These are phyloP conservation scores for Pangasius sanitwongsei DNA, from an alignment of 2,797 vertebrate species.

Conservation along the genomic window DNA sequence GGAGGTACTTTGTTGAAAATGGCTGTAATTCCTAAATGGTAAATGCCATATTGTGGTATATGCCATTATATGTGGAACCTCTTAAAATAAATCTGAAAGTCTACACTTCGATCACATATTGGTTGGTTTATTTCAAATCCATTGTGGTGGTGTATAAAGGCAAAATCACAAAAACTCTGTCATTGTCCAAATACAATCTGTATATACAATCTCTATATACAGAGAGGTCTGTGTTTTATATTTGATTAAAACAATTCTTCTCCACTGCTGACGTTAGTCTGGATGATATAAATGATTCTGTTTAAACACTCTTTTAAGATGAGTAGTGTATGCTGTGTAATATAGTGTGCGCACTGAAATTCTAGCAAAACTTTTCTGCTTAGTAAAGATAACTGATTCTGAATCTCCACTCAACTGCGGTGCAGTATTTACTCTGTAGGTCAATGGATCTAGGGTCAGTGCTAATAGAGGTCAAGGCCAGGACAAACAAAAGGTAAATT, in stretches of 20 bases:
- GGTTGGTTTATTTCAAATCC: too few relatives aligned
- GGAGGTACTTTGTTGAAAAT: too few relatives aligned
- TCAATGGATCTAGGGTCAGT: slow-evolving; percentile 16
- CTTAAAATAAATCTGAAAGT: too few relatives aligned
- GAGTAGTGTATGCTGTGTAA: neutral
- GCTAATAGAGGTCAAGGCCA: slow-evolving; percentile 32
- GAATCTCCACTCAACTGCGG: neutral
- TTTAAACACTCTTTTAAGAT: neutral
- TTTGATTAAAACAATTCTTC: neutral
- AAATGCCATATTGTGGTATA: too few relatives aligned
- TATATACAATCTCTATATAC: too few relatives aligned
- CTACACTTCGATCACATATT: too few relatives aligned
- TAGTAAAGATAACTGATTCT: neutral
- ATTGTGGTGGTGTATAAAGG: too few relatives aligned
- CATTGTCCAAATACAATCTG: too few relatives aligned
- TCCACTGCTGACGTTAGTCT: neutral
- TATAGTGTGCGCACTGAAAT: neutral
- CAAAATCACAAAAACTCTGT: too few relatives aligned
- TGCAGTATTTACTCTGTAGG: neutral
- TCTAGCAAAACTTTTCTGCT: neutral
- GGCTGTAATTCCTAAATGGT: too few relatives aligned
- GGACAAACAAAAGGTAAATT: slow-evolving; percentile 31
- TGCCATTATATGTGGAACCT: too few relatives aligned
- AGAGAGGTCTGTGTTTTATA: neutral
- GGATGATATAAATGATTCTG: neutral